Base-by-base conservation (phyloP, 2,113 vertebrate species). In the Cynoglossus semilaevis region DNA sequence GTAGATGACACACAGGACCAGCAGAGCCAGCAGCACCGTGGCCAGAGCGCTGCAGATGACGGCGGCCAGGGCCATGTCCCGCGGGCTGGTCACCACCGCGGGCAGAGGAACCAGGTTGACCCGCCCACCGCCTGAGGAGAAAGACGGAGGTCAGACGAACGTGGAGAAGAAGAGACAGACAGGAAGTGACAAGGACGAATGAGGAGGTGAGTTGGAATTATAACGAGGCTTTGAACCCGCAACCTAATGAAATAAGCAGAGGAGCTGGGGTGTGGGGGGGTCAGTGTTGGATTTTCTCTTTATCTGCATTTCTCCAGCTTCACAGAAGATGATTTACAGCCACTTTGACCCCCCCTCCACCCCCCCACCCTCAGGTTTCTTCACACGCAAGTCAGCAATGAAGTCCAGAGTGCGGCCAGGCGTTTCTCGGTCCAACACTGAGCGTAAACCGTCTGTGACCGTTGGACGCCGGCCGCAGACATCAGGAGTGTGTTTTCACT, bases 31-130 rank as follows among this genome's bases (percentile, higher is more conserved):
- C 57, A 99, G 91, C 36, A 99, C 96, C 0, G 94, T 94, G 5
- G 94, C 93, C 80, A 99, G 87, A 1, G 96, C 96, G 1, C 95
- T 97, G 86, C 96, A 99, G 87, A 98, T 98, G 49, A 99, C 93
- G 0, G 95, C 95, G 0, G 96, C 96, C 67, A 99, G 88, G 13
- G 95, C 96, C 11, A 96, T 92, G 83, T 99, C 96, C 60, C 94
- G 85, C 0, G 96, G 95, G 64, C 96, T 98, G 70, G 94, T 94
- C 75, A 90, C 93, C 4, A 92, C 91, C 1, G 94, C 87, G 0
- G 93, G 91, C 56, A 99, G 92, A 62, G 93, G 95, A 67, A 98
- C 94, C 58, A 96, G 92, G 80, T 99, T 96, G 56, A 98, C 96
- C 63, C 94, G 95, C 10, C 91, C 92, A 42, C 90, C 91, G 80